Percentiles rank a stretch among this genome's conserved stretches.
These are phyloP conservation scores for Dryobotodes eremita DNA, from an alignment of 2,888 invertebrate species.

Conservation along the genomic window DNA sequence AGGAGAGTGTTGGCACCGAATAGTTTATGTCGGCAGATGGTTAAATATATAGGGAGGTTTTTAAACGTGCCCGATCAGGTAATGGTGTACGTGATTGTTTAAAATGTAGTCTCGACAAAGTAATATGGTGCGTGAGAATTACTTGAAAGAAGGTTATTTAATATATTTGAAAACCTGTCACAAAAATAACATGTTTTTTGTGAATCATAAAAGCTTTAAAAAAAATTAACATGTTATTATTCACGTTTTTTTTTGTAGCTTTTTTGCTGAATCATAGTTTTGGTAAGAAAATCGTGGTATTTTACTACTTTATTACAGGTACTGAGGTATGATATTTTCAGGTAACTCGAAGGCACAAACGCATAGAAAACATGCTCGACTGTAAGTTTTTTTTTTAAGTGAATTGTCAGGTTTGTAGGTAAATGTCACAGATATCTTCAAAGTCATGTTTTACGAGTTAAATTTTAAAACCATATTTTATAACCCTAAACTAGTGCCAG, in stretches of 20 bases:
- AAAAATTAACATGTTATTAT: too few species aligned
- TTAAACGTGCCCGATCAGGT: slow-evolving; percentile 45
- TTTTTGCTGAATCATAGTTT: too few species aligned
- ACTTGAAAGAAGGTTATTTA: slow-evolving; percentile 9
- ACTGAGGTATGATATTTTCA: background rate
- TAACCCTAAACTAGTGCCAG: background rate
- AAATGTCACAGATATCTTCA: background rate
- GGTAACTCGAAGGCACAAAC: too few species aligned
- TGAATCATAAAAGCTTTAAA: too few species aligned
- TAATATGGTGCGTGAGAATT: slow-evolving; percentile 8
- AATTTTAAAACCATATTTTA: slow-evolving; percentile 1
- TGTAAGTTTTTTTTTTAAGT: too few species aligned
- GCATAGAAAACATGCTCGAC: background rate
- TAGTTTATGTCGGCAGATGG: slow-evolving; percentile 63
- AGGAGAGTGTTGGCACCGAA: slow-evolving; percentile 63
- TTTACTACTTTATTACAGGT: background rate
- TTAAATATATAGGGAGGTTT: slow-evolving; percentile 34
- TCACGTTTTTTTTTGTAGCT: too few species aligned
- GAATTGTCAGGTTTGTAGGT: background rate
- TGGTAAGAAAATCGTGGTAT: background rate
- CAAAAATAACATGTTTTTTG: too few species aligned
- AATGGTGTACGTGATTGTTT: slow-evolving; percentile 47
- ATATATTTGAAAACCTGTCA: background rate
- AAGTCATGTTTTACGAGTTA: background rate
- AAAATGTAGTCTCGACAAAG: slow-evolving; percentile 16